Conservation (phyloP, 2,113 vertebrate species). For the Bufo bufo region DNA sequence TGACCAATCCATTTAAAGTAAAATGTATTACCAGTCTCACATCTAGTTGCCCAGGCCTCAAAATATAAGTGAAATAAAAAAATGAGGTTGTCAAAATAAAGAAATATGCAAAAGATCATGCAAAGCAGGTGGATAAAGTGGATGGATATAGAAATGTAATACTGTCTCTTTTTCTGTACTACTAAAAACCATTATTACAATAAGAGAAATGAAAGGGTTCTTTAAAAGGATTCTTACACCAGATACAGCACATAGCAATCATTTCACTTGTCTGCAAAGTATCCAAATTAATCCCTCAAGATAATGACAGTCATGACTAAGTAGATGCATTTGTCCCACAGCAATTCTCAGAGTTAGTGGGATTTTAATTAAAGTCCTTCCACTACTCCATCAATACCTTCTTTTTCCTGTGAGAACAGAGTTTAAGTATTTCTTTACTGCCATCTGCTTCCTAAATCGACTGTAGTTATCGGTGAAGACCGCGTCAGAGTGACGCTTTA, state of each 20-base stretch:
- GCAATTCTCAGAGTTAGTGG: slow-evolving; percentile 25
- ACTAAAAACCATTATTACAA: background rate
- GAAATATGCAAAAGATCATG: background rate
- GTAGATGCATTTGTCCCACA: slow-evolving; percentile 22
- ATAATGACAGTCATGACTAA: slow-evolving; percentile 46
- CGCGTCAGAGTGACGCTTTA: slow-evolving; percentile 94
- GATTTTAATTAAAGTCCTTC: slow-evolving; percentile 39
- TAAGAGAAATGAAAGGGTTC: background rate
- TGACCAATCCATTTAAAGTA: background rate
- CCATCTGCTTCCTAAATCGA: slow-evolving; percentile 94
- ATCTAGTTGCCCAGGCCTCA: background rate
- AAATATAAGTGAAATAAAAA: too few relatives aligned
- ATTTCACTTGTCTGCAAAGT: slow-evolving; percentile 31
- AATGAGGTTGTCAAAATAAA: background rate
- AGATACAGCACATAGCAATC: slow-evolving; percentile 18
- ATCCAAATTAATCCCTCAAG: slow-evolving; percentile 36
- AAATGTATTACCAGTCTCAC: background rate
- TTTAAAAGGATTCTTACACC: slow-evolving; percentile 1
- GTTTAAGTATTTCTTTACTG: slow-evolving; percentile 94
- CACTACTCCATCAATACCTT: slow-evolving; percentile 74
- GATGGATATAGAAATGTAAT: background rate
- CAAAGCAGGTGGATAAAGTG: background rate
- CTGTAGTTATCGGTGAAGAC: slow-evolving; percentile 98
- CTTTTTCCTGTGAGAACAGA: slow-evolving; percentile 90
- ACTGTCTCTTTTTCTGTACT: background rate